Evolutionary conservation across 2,888 invertebrate genomes (phyloP), one percentile per base, ranked within the genome.

Genomic region (Ditylenchus weischeri): DNA sequence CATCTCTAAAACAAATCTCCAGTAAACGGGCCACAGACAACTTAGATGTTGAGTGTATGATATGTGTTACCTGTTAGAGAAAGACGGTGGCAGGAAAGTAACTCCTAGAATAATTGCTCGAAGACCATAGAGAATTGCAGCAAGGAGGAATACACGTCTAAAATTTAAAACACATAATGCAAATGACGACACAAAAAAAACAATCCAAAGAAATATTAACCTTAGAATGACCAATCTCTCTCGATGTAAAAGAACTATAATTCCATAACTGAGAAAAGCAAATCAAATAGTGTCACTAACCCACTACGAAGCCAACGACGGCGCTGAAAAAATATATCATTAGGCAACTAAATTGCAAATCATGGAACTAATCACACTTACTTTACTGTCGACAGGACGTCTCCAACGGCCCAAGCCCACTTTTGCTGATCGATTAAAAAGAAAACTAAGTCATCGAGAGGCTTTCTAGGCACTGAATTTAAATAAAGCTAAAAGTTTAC

Each of bases 351-450:
- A 64, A 36, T 35, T 29, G 11, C 23, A 23, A 21, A 15, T 35
- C 48, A n/a, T 15, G 49, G 29, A 62, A 13, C 11, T 43, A 43
- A 15, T 15, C 5, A 6, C 8, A 7, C 68, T 66, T 60, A 80
- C 80, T 77, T 82, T 8, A 80, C 67, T 8, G 79, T 79, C 8
- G 79, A 79, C 10, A 82, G 69, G 1, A 81, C 79, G 68, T 82
- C 82, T 29, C 81, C 81, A 13, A 82, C 79, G 29, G 76, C 72
- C 82, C 82, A 83, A 8, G 82, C 82, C 82, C 82, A 82, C 60
- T 77, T 50, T 64, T 83, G 80, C 68, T 82, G 81, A 4, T 78
- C 78, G 19, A 82, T 76, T 47, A 81, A 63, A 70, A 77, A 76
- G 65, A 79, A 83, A 10, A 79, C 78, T 57, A 82, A 71, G 69